phyloP scores from a whole-genome alignment of 2,113 vertebrate species.

The Hyaena hyaena region DNA sequence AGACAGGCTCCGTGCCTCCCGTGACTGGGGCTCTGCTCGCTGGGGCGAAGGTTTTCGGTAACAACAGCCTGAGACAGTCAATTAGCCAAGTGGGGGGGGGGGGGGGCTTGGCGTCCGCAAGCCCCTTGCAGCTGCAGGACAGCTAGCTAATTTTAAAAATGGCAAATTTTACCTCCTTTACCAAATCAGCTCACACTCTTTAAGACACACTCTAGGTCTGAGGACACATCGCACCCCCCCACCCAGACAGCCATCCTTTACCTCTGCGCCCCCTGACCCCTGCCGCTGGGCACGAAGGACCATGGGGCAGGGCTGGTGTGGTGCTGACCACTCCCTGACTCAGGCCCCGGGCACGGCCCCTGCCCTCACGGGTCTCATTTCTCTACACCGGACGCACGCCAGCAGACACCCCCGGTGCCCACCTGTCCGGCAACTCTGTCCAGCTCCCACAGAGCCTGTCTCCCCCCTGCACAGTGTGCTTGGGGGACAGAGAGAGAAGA shows the following conservation, averaged over 20 bases:
- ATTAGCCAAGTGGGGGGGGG: rapidly evolving
- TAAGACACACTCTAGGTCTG: not conserved
- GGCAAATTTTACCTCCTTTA: not conserved
- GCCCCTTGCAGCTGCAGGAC: not conserved
- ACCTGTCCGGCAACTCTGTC: not conserved
- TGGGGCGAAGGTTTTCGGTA: not conserved
- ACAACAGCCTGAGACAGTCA: not conserved
- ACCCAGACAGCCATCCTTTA: not conserved
- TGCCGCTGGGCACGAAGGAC: not conserved
- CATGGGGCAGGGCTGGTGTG: no score
- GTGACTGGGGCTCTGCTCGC: no score
- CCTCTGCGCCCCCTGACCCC: rapidly evolving
- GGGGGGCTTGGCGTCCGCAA: rapidly evolving
- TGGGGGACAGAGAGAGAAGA: not conserved
- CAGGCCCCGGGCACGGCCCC: not conserved
- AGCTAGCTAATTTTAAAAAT: not conserved
- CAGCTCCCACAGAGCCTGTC: not conserved
- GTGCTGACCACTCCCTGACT: not conserved
- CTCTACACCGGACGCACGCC: rapidly evolving
- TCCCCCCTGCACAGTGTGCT: rapidly evolving
- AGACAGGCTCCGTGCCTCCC: not conserved
- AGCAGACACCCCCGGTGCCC: not conserved
- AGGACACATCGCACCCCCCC: not conserved
- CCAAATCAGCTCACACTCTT: not conserved
- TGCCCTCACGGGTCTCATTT: not conserved